Conservation (phyloP, 2,888 invertebrate species). For the Agrochola macilenta region DNA sequence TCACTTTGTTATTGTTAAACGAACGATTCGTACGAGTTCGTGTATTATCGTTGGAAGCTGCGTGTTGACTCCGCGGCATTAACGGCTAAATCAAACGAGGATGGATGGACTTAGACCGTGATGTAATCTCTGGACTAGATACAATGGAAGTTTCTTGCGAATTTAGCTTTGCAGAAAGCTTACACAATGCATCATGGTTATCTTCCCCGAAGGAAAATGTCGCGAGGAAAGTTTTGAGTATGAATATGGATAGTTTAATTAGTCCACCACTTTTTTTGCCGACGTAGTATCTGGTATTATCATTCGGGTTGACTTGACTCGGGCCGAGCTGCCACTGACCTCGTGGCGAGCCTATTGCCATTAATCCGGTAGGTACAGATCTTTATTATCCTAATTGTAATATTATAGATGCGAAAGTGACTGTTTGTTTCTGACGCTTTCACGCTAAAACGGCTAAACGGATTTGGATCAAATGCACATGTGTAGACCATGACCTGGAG, state of each 20-base stretch:
- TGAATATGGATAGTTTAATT: background rate
- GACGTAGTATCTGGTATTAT: too few species aligned
- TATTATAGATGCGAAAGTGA: too few species aligned
- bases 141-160: background rate
- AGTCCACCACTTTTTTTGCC: too few species aligned
- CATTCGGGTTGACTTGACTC: too few species aligned
- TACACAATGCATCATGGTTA: background rate
- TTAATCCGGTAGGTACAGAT: too few species aligned
- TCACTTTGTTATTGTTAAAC: constrained; percentile 38
- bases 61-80: constrained; percentile 33
- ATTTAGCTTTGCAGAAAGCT: constrained; percentile 11
- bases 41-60: constrained; percentile 50
- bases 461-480: too few species aligned
- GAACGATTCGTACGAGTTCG: constrained; percentile 3
- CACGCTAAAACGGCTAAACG: too few species aligned
- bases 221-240: background rate
- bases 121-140: constrained; percentile 38
- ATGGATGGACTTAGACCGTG: constrained; percentile 22
- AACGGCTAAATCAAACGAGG: constrained; percentile 42
- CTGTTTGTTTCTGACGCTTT: too few species aligned
- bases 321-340: too few species aligned
- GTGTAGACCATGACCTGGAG: too few species aligned
- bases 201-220: background rate
- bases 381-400: too few species aligned
- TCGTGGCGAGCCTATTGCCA: too few species aligned